Conservation (phyloP, 2,797 vertebrate genomes). For the Acipenser oxyrinchus region DNA sequence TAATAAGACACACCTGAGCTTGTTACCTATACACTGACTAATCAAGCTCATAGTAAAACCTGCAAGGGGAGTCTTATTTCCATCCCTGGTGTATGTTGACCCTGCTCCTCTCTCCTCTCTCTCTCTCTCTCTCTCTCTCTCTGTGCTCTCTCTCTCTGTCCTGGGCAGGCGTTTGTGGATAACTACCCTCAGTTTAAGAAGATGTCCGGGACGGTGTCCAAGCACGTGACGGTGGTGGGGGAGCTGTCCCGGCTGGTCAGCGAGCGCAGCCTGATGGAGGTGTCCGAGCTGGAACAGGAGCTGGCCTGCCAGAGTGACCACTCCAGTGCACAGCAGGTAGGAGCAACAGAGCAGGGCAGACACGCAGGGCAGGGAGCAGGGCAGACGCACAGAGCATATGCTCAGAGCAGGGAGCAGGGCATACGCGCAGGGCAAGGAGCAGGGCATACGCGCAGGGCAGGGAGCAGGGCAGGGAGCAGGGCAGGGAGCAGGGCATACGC, state of each 20-base stretch:
- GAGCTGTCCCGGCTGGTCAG: conserved; percentile 84
- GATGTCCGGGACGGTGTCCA: conserved; percentile 93
- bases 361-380: too few relatives aligned
- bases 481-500: too few relatives aligned
- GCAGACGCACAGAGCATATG: too few relatives aligned
- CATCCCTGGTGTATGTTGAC: too few relatives aligned
- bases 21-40: too few relatives aligned
- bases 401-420: too few relatives aligned
- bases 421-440: too few relatives aligned
- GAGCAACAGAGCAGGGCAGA: neutral
- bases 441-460: too few relatives aligned
- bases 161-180: conserved; percentile 82
- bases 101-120: neutral
- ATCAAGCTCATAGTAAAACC: too few relatives aligned
- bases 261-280: conserved; percentile 83
- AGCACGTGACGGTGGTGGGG: conserved; percentile 92
- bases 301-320: conserved; percentile 92
- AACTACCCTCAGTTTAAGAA: conserved; percentile 98
- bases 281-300: conserved; percentile 91
- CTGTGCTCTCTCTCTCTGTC: neutral
- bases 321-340: conserved; percentile 81
- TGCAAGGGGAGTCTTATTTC: too few relatives aligned
- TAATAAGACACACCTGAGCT: too few relatives aligned
- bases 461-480: too few relatives aligned
- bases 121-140: neutral